Evolutionary conservation across 2,797 vertebrate species (phyloP), one percentile per base, ranked within the genome.

Genomic region (Tokudaia tokunoshimensis): DNA sequence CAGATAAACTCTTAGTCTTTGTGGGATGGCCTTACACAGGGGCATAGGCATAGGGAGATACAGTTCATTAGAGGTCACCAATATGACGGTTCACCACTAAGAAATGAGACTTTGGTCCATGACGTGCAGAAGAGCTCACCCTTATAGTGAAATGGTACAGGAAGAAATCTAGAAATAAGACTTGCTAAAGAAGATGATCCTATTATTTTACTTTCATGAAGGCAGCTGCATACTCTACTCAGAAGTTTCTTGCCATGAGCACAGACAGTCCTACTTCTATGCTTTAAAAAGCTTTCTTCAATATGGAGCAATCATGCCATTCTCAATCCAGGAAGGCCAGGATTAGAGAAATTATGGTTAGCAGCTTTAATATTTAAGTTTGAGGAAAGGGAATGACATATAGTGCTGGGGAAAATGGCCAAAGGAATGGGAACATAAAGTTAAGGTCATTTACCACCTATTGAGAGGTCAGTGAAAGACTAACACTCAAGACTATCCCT

Each of bases 121-220:
- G 17, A 96, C 84, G 92, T 88, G 13, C 3, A 31, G 34, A 75
- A 94, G 22, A 2, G 31, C 17, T 92, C 55, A 88, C 31, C 55
- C 29, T 19, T 52, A 94, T 84, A 89, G 52, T 59, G 37, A 92
- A 94, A 81, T 63, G 31, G 44, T 72, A 7, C 31, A 59, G 17
- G 88, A 86, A 82, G 24, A 41, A 82, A 86, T 65, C 3, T 6
- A 82, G 83, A 97, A 85, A 94, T 5, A 63, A 84, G 92, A 59
- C 22, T 65, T 81, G 14, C 57, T 55, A 70, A 75, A 37, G 86
- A 75, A 92, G 52, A n/a, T 92, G 22, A 89, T 92, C 47, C 59
- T 41, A 3, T 90, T 92, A 63, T 52, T 80, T 93, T 91, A 88
- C n/a, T 70, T 92, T 96, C 80, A 91, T 44, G 34, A 94, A 92